Evolutionary conservation across 2,113 vertebrate species (phyloP), one percentile per base, ranked within the genome.

Genomic region (Heterocephalus glaber): DNA sequence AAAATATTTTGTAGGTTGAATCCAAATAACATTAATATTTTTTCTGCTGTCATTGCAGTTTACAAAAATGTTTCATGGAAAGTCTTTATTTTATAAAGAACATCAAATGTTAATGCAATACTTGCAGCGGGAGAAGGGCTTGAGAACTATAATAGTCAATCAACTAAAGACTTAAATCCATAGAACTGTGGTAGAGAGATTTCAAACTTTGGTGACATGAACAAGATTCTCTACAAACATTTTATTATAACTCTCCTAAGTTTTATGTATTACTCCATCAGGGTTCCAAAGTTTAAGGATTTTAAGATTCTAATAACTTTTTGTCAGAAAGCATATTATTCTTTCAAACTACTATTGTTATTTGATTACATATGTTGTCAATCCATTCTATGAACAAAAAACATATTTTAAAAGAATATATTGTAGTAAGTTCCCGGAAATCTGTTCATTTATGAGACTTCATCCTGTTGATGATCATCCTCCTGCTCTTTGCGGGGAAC

Each of bases 1-100:
- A 85, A 65, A 84, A 88, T 56, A 86, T 95, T 89, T 80, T 79
- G 30, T 89, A 90, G 35, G 30, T 86, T 63, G 13, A 41, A 94
- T 47, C 9, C 74, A 95, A 85, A 79, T 38, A 74, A 16, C 26
- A 83, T 61, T 96, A 92, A 84, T 63, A 86, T 89, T 86, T 41
- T 88, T 76, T 79, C 60, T 88, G 1, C 38, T 4, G 12, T 85
- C 14, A 66, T 52, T 76, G 14, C 0, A 56, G 3, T 93, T 84
- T 56, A 58, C 2, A 83, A 66, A 93, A 88, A 91, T 54, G 16
- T 13, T 80, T 49, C 3, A 22, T 90, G 38, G 2, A 81, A 93
- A 63, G 28, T 77, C 35, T 11, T 77, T 89, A 52, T 79, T 26
- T 77, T 66, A 56, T 10, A n/a, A 87, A 89, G 8, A 80, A 20